A percentile compares a stretch with the other conserved stretches of the same genome.
Evolutionary conservation across 2,113 vertebrate genomes (phyloP).

Genomic region (Condylura cristata): DNA sequence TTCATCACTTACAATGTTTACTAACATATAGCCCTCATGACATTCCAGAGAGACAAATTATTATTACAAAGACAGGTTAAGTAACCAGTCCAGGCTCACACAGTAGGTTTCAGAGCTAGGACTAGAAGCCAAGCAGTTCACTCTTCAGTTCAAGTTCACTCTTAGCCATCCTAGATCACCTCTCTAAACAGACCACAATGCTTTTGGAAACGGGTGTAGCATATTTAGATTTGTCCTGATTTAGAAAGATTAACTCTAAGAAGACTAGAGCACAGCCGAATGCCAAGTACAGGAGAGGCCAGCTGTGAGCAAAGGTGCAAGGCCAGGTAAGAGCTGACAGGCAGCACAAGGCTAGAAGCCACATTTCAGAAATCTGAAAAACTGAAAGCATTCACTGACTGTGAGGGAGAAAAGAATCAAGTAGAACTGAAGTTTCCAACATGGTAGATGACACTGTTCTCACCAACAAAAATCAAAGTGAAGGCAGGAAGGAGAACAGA

Average conservation of each 20-base stretch:
- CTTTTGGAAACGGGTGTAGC: neutral
- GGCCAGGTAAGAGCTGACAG: neutral
- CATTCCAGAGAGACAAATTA: neutral
- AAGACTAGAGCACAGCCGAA: neutral
- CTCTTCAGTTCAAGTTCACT: neutral
- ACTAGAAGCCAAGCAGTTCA: neutral
- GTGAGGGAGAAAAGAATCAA: neutral
- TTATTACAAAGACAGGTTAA: constrained; percentile 16
- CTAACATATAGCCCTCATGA: neutral
- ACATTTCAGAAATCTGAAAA: neutral
- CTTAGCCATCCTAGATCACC: neutral
- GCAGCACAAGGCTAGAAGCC: neutral
- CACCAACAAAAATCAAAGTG: neutral
- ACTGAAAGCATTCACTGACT: neutral
- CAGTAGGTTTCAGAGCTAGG: neutral
- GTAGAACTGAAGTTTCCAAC: neutral
- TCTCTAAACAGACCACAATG: neutral
- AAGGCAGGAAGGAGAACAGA: neutral
- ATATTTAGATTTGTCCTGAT: neutral
- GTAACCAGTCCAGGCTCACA: neutral
- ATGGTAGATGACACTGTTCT: neutral
- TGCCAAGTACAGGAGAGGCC: neutral
- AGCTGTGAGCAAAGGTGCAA: neutral
- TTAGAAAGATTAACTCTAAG: neutral
- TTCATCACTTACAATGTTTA: neutral